phyloP scores from a whole-genome alignment of 2,113 vertebrate genomes.

The Himantopus leucocephalus region DNA sequence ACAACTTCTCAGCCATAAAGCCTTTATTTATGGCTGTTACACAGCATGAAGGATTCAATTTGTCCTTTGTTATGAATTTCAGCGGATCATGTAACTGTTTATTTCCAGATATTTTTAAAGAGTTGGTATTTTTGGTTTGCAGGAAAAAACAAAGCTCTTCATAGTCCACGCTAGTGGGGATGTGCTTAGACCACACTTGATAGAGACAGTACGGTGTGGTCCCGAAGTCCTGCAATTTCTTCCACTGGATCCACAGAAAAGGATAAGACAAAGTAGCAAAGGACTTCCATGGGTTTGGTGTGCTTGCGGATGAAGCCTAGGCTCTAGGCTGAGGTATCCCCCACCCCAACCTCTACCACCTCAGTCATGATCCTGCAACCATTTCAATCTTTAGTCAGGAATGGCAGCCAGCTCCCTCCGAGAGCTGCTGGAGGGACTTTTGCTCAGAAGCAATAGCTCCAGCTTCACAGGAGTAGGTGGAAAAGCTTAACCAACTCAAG shows the following conservation, averaged over 20 bases:
- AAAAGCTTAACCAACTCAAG: neutral
- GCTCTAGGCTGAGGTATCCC: neutral
- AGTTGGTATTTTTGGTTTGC: neutral
- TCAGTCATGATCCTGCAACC: neutral
- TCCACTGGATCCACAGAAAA: neutral
- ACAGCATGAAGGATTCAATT: constrained; percentile 66
- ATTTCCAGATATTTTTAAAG: constrained; percentile 10
- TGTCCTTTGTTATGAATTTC: constrained; percentile 62
- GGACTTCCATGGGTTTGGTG: neutral
- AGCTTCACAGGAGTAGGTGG: neutral
- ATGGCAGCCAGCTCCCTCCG: rapidly evolving
- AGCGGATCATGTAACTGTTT: constrained; percentile 63
- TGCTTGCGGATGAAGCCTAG: neutral
- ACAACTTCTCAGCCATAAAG: constrained; percentile 59
- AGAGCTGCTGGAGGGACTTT: neutral
- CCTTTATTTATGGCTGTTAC: constrained; percentile 65
- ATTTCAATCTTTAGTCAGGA: neutral
- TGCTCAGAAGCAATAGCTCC: neutral
- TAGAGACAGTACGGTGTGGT: too few relatives aligned
- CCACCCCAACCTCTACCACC: neutral
- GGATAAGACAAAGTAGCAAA: neutral
- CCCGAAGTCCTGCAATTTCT: neutral
- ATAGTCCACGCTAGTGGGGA: neutral
- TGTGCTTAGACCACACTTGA: neutral
- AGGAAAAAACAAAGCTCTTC: neutral